phyloP scores from a whole-genome alignment of 2,113 vertebrate genomes.

The Butorides virescens region DNA sequence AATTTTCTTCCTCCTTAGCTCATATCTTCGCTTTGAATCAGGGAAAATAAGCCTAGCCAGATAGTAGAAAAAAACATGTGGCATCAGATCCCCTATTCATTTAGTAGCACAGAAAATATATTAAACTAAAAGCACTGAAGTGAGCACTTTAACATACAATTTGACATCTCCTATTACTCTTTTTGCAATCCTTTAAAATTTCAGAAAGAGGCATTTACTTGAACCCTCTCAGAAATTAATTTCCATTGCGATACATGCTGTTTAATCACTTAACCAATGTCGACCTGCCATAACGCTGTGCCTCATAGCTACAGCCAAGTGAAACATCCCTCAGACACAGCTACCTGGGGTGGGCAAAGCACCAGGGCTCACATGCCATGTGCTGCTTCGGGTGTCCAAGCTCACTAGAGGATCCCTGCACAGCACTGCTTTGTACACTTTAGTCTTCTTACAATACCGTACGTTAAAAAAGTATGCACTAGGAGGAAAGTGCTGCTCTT shows the following conservation, averaged over 20 bases:
- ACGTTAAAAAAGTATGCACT: not conserved
- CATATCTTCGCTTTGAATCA: not conserved
- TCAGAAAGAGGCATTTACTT: not conserved
- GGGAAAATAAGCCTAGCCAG: not conserved
- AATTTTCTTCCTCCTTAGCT: not conserved
- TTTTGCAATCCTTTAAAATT: not conserved
- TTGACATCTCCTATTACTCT: not conserved
- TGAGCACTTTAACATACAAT: not conserved
- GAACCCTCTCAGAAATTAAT: not conserved
- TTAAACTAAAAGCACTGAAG: not conserved
- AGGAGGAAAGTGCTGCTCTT: not conserved
- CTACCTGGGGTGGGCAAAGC: not conserved
- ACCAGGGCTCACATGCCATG: rapidly evolving
- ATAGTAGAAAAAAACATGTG: not conserved
- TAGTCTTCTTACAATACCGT: not conserved
- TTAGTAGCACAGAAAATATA: not conserved
- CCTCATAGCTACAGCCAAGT: not conserved
- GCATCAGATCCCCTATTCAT: not conserved
- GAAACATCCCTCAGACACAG: not conserved
- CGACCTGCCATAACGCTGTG: not conserved
- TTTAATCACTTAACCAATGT: not conserved
- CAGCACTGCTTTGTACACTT: not conserved
- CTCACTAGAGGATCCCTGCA: not conserved
- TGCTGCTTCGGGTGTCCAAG: not conserved
- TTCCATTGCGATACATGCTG: not conserved